These are phyloP conservation scores for Limnodromus scolopaceus DNA, from an alignment of 2,797 vertebrate species.

Conservation along the genomic window DNA sequence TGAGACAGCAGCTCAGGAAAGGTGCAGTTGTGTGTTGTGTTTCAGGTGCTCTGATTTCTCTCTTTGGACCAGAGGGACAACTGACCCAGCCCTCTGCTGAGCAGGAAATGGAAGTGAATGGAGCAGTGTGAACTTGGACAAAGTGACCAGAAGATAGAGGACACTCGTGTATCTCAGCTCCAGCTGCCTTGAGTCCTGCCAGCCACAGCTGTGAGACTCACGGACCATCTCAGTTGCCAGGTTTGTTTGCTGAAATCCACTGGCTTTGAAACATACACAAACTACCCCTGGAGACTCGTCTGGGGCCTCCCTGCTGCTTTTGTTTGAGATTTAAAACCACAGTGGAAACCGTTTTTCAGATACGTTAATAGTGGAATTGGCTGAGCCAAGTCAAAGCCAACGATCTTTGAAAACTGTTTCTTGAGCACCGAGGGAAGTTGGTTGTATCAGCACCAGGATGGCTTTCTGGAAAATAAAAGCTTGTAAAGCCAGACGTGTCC, in stretches of 20 bases:
- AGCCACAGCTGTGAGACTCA: slow-evolving; percentile 56
- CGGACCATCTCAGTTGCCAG: slow-evolving; percentile 41
- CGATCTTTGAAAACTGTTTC: not conserved
- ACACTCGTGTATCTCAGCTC: not conserved
- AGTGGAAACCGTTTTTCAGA: not conserved
- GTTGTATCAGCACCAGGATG: not conserved
- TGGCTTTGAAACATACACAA: not conserved
- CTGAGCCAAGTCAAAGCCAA: not conserved
- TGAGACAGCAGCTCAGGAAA: not conserved
- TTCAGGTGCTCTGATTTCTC: not conserved
- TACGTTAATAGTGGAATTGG: not conserved
- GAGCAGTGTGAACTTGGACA: slow-evolving; percentile 47
- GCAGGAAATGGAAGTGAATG: not conserved
- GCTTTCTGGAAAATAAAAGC: not conserved
- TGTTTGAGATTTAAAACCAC: slow-evolving; percentile 32
- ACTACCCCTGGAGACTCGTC: not conserved
- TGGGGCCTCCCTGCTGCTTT: slow-evolving; percentile 56
- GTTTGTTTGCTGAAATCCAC: slow-evolving; percentile 54
- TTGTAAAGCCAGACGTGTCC: not conserved
- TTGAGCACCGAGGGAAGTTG: not conserved
- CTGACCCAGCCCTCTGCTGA: not conserved
- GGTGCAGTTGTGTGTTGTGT: not conserved
- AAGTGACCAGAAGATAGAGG: slow-evolving; percentile 31
- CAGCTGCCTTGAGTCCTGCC: slow-evolving; percentile 45
- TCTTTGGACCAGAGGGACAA: not conserved